Percentiles rank a stretch among this genome's conserved stretches.
phyloP scores from a whole-genome alignment of 2,797 vertebrate species.

The Erethizon dorsatum region DNA sequence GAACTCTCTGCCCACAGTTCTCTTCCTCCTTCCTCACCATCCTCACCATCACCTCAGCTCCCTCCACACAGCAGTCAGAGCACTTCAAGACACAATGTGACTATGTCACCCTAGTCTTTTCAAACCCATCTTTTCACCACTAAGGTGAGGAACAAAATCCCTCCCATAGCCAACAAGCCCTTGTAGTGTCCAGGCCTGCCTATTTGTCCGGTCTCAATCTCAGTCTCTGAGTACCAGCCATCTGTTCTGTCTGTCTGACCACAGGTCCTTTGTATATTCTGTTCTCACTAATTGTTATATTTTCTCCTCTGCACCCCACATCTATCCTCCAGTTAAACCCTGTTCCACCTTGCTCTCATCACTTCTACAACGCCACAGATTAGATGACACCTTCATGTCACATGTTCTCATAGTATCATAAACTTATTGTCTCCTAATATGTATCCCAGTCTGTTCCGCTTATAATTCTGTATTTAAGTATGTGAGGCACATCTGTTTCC shows the following conservation, averaged over 20 bases:
- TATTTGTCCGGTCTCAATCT: neutral
- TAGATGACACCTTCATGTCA: neutral
- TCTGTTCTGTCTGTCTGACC: neutral
- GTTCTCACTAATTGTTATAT: neutral
- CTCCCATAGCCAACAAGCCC: neutral
- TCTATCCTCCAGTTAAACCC: neutral
- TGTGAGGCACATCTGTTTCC: too few relatives aligned
- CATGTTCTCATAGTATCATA: neutral
- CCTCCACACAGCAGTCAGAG: neutral
- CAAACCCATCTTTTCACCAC: neutral
- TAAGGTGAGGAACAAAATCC: neutral
- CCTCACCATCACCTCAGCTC: neutral
- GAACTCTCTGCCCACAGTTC: accelerated
- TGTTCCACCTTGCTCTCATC: neutral
- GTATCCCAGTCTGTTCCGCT: neutral
- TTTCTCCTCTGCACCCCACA: neutral
- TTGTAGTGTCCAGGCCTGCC: neutral
- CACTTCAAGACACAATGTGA: neutral
- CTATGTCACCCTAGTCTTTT: neutral
- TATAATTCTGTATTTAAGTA: neutral
- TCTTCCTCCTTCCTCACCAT: neutral
- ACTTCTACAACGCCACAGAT: neutral
- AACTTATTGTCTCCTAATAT: neutral
- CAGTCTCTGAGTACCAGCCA: neutral
- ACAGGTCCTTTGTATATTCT: neutral